These are phyloP conservation scores for Poecilia latipinna DNA, from an alignment of 2,113 vertebrate species.

Conservation along the genomic window DNA sequence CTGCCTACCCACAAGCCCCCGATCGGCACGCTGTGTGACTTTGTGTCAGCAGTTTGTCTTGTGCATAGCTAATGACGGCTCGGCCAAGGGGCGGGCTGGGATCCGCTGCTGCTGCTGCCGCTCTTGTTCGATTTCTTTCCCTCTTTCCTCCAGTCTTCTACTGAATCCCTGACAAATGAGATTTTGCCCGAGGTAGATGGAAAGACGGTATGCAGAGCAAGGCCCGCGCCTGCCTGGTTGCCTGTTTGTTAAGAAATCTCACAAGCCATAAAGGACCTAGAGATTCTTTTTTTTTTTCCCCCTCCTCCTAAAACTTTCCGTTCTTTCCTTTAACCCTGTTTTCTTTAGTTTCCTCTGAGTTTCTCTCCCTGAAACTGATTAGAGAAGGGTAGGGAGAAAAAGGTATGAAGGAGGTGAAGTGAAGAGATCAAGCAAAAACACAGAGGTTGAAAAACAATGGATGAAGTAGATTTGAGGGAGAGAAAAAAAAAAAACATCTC, in stretches of 20 bases:
- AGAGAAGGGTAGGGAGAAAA: slow-evolving; percentile 10
- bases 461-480: slow-evolving; percentile 54
- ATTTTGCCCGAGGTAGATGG: slow-evolving; percentile 69
- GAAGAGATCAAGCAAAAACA: slow-evolving; percentile 64
- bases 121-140: slow-evolving; percentile 53
- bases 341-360: slow-evolving; percentile 12
- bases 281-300: slow-evolving; percentile 45
- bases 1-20: slow-evolving; percentile 70
- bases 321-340: slow-evolving; percentile 13
- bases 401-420: slow-evolving; percentile 13
- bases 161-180: slow-evolving; percentile 84
- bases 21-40: slow-evolving; percentile 76
- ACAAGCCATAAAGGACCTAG: slow-evolving; percentile 37
- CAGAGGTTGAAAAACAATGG: slow-evolving; percentile 47
- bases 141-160: slow-evolving; percentile 67
- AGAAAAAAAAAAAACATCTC: slow-evolving; percentile 55
- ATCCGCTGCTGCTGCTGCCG: slow-evolving; percentile 32
- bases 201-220: slow-evolving; percentile 25
- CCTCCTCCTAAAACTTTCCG: slow-evolving; percentile 14
- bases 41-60: slow-evolving; percentile 91
- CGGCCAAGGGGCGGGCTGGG: slow-evolving; percentile 43
- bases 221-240: slow-evolving; percentile 42
- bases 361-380: slow-evolving; percentile 20
- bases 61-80: slow-evolving; percentile 87
- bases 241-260: slow-evolving; percentile 56